Conservation (phyloP, 2,113 vertebrate genomes). For the Eclectus roratus region DNA sequence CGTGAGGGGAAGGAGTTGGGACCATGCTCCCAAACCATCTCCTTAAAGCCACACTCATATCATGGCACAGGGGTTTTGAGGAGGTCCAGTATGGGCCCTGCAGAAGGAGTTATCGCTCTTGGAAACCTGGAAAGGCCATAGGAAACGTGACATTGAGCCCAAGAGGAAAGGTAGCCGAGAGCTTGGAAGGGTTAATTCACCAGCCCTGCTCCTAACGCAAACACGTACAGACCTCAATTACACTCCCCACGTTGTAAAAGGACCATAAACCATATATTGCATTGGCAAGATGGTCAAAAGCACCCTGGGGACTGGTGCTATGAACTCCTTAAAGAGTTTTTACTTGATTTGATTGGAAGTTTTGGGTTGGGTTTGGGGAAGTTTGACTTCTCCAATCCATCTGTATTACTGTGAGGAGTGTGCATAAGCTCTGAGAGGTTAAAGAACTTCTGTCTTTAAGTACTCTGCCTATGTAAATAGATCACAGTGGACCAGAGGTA, state of each 20-base stretch:
- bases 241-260: neutral
- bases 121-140: neutral
- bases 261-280: conserved; percentile 39
- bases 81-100: accelerated
- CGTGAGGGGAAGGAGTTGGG: accelerated
- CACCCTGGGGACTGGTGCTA: conserved; percentile 6
- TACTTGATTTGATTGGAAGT: neutral
- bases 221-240: neutral
- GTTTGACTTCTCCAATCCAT: neutral
- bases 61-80: neutral
- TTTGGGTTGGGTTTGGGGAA: neutral
- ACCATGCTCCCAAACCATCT: neutral
- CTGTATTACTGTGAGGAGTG: neutral
- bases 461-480: neutral
- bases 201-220: neutral
- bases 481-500: neutral
- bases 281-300: conserved; percentile 4
- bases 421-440: neutral
- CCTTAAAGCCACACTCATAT: accelerated
- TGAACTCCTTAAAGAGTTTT: neutral
- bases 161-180: neutral
- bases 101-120: neutral
- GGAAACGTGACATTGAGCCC: neutral
- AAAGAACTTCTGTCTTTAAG: neutral
- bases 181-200: conserved; percentile 4